These are phyloP conservation scores for Agapetus fuscipes DNA, from an alignment of 2,888 invertebrate genomes.

Conservation along the genomic window DNA sequence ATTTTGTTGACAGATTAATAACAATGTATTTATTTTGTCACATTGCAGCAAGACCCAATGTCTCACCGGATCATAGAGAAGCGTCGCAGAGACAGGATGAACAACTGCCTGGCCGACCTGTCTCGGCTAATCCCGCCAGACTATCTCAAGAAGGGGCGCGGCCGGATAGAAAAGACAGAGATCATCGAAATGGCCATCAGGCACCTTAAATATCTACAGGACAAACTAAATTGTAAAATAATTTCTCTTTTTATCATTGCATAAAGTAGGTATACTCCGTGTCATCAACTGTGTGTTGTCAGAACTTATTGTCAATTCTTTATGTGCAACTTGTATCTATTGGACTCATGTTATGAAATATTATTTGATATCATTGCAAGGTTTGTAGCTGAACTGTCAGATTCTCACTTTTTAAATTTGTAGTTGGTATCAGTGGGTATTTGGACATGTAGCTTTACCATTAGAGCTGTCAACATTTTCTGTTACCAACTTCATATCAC, in stretches of 20 bases:
- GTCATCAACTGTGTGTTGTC: neutral
- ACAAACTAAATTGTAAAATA: constrained; percentile 48
- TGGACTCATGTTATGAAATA: too few relatives aligned
- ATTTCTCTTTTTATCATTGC: too few relatives aligned
- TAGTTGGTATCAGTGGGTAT: too few relatives aligned
- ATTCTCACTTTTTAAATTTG: too few relatives aligned
- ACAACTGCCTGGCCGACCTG: constrained; percentile 90
- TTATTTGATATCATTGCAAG: too few relatives aligned
- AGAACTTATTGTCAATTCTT: too few relatives aligned
- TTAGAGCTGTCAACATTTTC: too few relatives aligned
- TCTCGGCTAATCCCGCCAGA: constrained; percentile 88
- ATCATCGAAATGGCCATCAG: constrained; percentile 97
- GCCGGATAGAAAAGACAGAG: constrained; percentile 94
- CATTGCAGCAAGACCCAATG: constrained; percentile 79
- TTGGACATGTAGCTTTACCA: too few relatives aligned
- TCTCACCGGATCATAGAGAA: constrained; percentile 98
- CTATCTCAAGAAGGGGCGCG: constrained; percentile 89
- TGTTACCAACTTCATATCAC: too few relatives aligned
- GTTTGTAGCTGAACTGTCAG: too few relatives aligned
- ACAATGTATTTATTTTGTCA: constrained; percentile 9
- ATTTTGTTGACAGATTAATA: too few relatives aligned
- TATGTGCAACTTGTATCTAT: too few relatives aligned
- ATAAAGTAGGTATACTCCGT: neutral
- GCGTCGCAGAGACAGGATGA: constrained; percentile 90
- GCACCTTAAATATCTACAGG: constrained; percentile 84